Conservation (phyloP, 2,888 invertebrate genomes). For the Cataglyphis rosenhaueri region DNA sequence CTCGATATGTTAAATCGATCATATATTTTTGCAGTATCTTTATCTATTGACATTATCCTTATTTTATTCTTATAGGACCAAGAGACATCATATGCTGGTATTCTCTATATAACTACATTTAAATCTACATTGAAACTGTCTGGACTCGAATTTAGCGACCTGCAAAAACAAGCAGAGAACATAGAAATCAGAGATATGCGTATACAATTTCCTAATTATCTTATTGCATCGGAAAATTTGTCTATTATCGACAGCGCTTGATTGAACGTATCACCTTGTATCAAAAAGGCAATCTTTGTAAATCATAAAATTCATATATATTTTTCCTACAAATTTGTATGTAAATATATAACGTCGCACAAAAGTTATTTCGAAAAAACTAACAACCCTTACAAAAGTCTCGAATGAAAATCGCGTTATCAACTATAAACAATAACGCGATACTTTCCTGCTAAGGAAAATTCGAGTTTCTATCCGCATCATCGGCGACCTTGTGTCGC, state of each 20-base stretch:
- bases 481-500: neutral
- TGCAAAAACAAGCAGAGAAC: constrained; percentile 76
- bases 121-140: constrained; percentile 83
- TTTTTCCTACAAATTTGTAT: neutral
- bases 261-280: neutral
- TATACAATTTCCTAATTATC: neutral
- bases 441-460: constrained; percentile 6
- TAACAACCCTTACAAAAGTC: constrained; percentile 13
- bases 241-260: neutral
- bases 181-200: neutral
- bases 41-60: neutral
- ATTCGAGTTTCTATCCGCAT: constrained; percentile 12
- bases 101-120: constrained; percentile 80
- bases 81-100: constrained; percentile 53
- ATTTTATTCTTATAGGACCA: constrained; percentile 59
- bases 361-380: neutral
- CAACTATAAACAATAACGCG: neutral
- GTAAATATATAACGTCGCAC: neutral
- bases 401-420: neutral
- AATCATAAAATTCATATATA: constrained; percentile 23
- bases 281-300: neutral
- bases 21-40: neutral
- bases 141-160: constrained; percentile 83
- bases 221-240: neutral
- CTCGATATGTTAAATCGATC: neutral